Conservation (phyloP, 92 coral and sea anemone genomes). For the Heteractis magnifica region DNA sequence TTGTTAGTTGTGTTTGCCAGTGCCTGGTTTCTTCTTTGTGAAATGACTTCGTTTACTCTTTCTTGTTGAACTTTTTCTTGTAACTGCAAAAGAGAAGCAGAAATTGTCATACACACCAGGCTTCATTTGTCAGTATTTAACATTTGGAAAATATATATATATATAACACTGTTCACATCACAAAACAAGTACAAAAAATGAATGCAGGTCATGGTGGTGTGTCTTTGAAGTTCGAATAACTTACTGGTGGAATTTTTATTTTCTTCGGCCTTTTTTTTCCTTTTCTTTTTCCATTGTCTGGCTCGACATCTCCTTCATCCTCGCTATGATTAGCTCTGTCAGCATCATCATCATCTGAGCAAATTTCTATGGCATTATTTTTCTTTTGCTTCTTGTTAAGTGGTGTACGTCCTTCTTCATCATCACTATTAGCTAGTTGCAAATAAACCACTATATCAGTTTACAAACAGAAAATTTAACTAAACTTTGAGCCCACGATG, state of each 20-base stretch:
- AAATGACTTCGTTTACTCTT: not conserved
- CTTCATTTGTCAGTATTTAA: not conserved
- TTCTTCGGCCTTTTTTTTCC: not conserved
- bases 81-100: not conserved
- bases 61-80: not conserved
- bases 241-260: not conserved
- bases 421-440: too few species aligned
- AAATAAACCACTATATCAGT: too few species aligned
- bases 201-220: not conserved
- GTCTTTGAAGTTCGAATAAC: not conserved
- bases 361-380: too few species aligned
- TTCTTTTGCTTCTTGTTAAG: too few species aligned
- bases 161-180: not conserved
- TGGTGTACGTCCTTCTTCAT: too few species aligned
- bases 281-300: not conserved
- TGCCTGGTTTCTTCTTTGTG: constrained; percentile 2
- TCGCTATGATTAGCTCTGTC: too few species aligned
- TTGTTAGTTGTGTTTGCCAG: not conserved
- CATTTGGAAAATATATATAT: not conserved
- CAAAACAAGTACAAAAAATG: too few species aligned
- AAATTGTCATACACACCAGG: not conserved
- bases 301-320: too few species aligned
- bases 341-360: too few species aligned
- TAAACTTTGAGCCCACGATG: too few species aligned
- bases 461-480: too few species aligned